phyloP scores from a whole-genome alignment of 1,140 invertebrate genomes.

The Conus ventricosus region DNA sequence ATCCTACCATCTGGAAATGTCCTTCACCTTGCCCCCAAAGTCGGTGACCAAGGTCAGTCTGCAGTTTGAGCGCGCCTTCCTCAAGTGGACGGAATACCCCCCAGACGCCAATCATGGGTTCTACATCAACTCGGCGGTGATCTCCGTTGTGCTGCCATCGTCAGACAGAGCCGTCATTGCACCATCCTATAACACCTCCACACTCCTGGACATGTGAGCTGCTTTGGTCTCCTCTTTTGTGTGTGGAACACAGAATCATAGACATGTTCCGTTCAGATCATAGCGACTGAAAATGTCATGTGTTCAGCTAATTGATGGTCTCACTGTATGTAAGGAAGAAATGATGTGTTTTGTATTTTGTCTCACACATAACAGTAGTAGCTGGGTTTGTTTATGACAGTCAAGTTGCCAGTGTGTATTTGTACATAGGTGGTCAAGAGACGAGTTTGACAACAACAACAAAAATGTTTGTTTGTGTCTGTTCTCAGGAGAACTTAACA shows the following conservation, averaged over 20 bases:
- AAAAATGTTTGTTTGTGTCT: too few species aligned
- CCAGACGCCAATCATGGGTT: constrained; percentile 99
- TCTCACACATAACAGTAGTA: too few species aligned
- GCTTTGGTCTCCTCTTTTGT: background rate
- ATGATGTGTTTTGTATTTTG: too few species aligned
- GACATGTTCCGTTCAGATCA: background rate
- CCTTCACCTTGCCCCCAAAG: constrained; percentile 85
- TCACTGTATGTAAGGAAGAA: too few species aligned
- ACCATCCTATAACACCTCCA: constrained; percentile 83
- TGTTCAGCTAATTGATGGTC: too few species aligned
- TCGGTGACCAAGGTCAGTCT: constrained; percentile 89
- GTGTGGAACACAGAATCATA: background rate
- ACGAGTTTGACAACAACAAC: too few species aligned
- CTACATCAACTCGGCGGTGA: constrained; percentile 78
- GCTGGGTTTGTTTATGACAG: too few species aligned
- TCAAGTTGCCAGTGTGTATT: too few species aligned
- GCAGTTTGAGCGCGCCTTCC: constrained; percentile 94
- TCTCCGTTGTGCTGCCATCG: constrained; percentile 85
- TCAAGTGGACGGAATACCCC: constrained; percentile 99
- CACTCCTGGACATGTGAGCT: constrained; percentile 79
- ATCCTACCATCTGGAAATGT: constrained; percentile 93
- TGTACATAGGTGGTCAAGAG: too few species aligned
- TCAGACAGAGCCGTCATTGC: constrained; percentile 87
- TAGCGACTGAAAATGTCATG: too few species aligned
- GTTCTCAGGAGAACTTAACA: too few species aligned